phyloP scores from a whole-genome alignment of 53 echinoderm and acorn worm genomes.

The Mesocentrotus franciscanus region DNA sequence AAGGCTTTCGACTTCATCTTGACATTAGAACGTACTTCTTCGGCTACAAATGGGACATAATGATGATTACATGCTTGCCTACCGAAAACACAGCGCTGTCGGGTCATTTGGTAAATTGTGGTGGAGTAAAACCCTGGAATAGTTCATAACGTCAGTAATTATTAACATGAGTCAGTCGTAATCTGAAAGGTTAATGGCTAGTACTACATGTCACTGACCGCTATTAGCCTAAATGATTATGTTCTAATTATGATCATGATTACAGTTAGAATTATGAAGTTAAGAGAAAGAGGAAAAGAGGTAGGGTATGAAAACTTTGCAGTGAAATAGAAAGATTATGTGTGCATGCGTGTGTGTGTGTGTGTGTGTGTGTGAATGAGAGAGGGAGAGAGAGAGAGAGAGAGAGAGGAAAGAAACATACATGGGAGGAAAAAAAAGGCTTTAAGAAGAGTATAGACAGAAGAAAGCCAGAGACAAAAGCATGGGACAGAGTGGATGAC shows the following conservation, averaged over 20 bases:
- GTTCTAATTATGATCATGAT: conserved; percentile 37
- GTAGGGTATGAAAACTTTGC: background rate
- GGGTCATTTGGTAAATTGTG: conserved; percentile 1
- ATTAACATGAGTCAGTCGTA: conserved; percentile 51
- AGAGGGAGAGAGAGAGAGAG: background rate
- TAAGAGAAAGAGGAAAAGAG: background rate
- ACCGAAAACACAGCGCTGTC: background rate
- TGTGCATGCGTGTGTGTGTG: background rate
- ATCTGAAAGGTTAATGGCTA: conserved; percentile 30
- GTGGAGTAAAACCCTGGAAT: background rate
- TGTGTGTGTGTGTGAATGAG: background rate
- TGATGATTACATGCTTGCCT: background rate
- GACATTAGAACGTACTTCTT: conserved; percentile 24
- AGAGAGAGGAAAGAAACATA: background rate
- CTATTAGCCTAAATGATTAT: conserved; percentile 43
- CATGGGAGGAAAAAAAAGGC: no score
- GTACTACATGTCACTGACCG: conserved; percentile 17
- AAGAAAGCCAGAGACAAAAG: background rate
- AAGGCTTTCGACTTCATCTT: background rate
- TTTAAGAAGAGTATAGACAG: background rate
- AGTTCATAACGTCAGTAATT: conserved; percentile 33
- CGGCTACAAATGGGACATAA: background rate
- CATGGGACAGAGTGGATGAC: no score
- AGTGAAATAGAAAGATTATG: background rate
- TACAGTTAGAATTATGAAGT: background rate